These are phyloP conservation scores for Autographa gamma DNA, from an alignment of 2,888 invertebrate genomes.

Conservation along the genomic window DNA sequence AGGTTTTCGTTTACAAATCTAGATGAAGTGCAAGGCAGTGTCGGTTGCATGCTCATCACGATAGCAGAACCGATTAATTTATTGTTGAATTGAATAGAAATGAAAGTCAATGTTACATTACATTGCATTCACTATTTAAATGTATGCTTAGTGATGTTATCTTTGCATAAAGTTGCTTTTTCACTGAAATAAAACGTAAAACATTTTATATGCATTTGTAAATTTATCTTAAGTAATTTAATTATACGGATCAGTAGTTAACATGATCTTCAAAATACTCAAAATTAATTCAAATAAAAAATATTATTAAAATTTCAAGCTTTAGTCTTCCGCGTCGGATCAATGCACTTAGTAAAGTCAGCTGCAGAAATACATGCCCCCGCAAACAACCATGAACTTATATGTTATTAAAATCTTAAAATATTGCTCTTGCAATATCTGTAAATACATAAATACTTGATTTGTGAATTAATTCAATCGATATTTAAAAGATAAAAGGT, in stretches of 20 bases:
- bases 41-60: constrained; percentile 13
- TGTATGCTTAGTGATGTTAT: constrained; percentile 2
- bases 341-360: constrained; percentile 27
- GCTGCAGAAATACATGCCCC: background rate
- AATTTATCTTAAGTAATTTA: background rate
- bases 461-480: constrained; percentile 2
- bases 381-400: background rate
- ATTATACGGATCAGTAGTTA: background rate
- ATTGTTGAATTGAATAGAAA: constrained; percentile 8
- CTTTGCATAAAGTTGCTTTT: background rate
- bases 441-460: background rate
- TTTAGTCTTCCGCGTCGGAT: constrained; percentile 25
- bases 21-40: background rate
- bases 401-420: background rate
- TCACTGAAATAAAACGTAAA: background rate
- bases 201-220: background rate
- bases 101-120: background rate
- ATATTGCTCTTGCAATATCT: background rate
- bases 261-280: constrained; percentile 9
- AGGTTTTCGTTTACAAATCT: background rate
- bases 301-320: background rate
- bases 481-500: background rate
- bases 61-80: constrained; percentile 13
- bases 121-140: constrained; percentile 2
- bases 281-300: background rate